phyloP scores from a whole-genome alignment of 2,888 invertebrate species.

The Eledona agricola region DNA sequence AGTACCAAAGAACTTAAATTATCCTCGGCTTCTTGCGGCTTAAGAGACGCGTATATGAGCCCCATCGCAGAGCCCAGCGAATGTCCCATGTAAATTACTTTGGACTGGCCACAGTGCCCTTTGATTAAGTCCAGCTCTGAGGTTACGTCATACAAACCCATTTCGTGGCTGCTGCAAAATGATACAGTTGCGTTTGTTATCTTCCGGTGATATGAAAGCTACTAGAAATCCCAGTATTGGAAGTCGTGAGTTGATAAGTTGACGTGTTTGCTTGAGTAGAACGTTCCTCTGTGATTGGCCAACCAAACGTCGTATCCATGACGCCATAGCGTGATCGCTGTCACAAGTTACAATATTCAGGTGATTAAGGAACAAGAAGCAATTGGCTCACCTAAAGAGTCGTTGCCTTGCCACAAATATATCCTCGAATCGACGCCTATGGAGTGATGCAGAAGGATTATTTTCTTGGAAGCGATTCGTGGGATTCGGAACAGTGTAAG shows the following conservation, averaged over 20 bases:
- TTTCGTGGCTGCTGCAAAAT: conserved; percentile 40
- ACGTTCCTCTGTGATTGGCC: conserved; percentile 37
- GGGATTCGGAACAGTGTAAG: conserved; percentile 34
- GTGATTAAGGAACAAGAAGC: conserved; percentile 1
- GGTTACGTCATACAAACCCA: conserved; percentile 37
- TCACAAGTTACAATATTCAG: not conserved
- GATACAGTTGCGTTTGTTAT: too few relatives aligned
- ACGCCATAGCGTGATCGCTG: conserved; percentile 33
- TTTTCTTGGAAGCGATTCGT: conserved; percentile 29
- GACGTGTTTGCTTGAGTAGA: conserved; percentile 30
- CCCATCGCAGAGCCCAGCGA: conserved; percentile 33
- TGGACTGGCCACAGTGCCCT: conserved; percentile 12
- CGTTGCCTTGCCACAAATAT: conserved; percentile 26
- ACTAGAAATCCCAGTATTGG: conserved; percentile 39
- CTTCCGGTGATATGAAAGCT: not conserved
- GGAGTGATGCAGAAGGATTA: conserved; percentile 37
- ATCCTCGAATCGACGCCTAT: conserved; percentile 28
- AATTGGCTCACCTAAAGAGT: conserved; percentile 25
- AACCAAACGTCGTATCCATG: conserved; percentile 40
- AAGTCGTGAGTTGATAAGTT: conserved; percentile 8
- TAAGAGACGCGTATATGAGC: conserved; percentile 14
- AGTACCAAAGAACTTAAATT: conserved; percentile 15
- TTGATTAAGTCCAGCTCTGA: conserved; percentile 27
- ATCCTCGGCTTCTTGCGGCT: conserved; percentile 13
- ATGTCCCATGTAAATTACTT: conserved; percentile 38